Base-by-base conservation (phyloP, 1,140 invertebrate species). In the Acromyrmex charruanus region DNA sequence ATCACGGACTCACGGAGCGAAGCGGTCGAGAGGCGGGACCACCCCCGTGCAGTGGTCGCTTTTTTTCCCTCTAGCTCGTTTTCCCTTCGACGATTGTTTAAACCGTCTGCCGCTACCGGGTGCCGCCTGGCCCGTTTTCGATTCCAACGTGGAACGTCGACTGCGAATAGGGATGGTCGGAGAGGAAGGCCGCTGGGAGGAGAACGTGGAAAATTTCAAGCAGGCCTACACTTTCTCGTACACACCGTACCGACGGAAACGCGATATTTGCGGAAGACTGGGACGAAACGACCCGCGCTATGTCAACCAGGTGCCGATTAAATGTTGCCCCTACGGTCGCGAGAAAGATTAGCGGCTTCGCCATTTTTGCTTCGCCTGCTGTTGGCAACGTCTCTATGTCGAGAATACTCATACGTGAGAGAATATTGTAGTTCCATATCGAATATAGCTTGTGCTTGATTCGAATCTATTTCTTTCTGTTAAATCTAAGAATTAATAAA, bases 181-280 rank as follows among this genome's bases (percentile, higher is more conserved):
- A 53, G 25, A 58, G 55, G 68, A 74, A 59, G 39, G 55, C n/a
- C 58, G 44, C 55, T 61, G 80, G 69, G 69, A 90, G 81, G 89
- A 91, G 89, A 86, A 91, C 59, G 81, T 88, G 89, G 53, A 91
- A 90, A 91, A 90, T 91, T 91, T 91, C 89, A 91, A 91, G 89
- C 89, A 91, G 77, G 81, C 89, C 53, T 77, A 63, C 88, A 87
- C 80, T 87, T 88, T 55, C 82, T 39, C 7, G 89, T 91, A 91
- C 82, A 91, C 89, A 90, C 75, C 77, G 63, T 79, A 68, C 88
- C 88, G 88, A 89, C 80, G 55, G 21, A 61, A 84, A 68, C 75
- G 74, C 88, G 87, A 87, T 91, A 90, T 91, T 88, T 91, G 89
- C 87, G 58, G 66, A 91, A 88, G 77, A 88, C 66, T 77, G 80